Evolutionary conservation across 2,888 invertebrate genomes (phyloP), one percentile per base, ranked within the genome.

Genomic region (Thelaira solivaga): DNA sequence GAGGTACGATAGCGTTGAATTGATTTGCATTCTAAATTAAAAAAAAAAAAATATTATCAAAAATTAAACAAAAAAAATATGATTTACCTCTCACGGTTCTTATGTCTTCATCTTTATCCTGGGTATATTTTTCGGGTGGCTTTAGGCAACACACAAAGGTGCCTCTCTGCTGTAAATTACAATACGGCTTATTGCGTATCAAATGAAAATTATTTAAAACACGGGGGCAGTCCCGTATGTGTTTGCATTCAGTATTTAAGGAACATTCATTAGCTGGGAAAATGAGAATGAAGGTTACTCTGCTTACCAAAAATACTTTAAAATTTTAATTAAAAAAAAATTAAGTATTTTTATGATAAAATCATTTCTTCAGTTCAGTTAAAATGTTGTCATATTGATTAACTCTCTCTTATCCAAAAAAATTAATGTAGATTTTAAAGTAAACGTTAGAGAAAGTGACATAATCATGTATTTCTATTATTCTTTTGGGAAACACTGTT

Each of bases 161-260:
- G 8, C 69, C 69, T 0, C 10, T 31, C 31, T 51, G 8, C n/a
- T 73, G 16, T 22, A 68, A 36, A 36, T 69, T 69, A 18, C 74
- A 78, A 24, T 61, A 78, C 1, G 74, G 74, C 11, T 61, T 65
- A 20, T 39, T 18, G 7, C 8, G 10, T 1, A 65, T 41, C 10
- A 51, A 51, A 45, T 64, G 45, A 20, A 74, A 62, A 26, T 69
- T 64, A 0, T 55, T 18, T 10, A 41, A 20, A n/a, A 71, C 6
- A 2, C 24, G 13, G 1, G 65, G 69, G 49, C 78, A 78, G 1
- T 78, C 31, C 2, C 24, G 11, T 29, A 74, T 24, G 22, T 47
- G 45, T 34, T 51, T 59, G 47, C 78, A 78, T 65, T 78, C 74
- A 0, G 78, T 71, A 22, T 78, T 47, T 51, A 74, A 29, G n/a